A percentile compares a stretch with the other conserved stretches of the same genome.
phyloP scores from a whole-genome alignment of 2,888 invertebrate genomes.

The Neocrepidodera transversa region DNA sequence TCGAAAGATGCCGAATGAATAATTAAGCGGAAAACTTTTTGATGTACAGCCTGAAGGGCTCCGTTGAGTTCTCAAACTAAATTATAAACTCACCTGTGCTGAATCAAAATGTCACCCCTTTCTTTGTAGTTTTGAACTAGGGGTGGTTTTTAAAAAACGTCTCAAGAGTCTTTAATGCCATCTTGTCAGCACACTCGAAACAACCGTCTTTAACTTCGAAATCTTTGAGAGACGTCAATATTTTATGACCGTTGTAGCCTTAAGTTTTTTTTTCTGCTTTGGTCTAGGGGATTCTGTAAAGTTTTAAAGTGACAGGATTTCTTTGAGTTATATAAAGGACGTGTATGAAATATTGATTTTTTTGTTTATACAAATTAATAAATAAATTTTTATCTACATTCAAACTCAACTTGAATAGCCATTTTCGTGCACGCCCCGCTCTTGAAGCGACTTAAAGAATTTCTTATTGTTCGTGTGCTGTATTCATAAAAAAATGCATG shows the following conservation, averaged over 20 bases:
- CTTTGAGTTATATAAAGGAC: background rate
- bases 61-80: slow-evolving; percentile 14
- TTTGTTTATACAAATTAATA: background rate
- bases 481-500: too few species aligned
- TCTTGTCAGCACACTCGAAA: background rate
- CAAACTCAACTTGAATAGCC: too few species aligned
- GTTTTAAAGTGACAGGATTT: background rate
- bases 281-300: background rate
- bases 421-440: too few species aligned
- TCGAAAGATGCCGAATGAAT: slow-evolving; percentile 9
- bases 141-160: background rate
- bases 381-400: too few species aligned
- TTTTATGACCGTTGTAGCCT: background rate
- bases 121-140: slow-evolving; percentile 13
- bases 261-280: background rate
- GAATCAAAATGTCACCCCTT: slow-evolving; percentile 12
- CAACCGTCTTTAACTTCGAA: background rate
- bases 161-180: background rate
- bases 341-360: background rate
- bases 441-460: too few species aligned
- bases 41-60: slow-evolving; percentile 2
- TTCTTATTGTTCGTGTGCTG: too few species aligned
- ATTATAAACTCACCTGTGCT: slow-evolving; percentile 23
- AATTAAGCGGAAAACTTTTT: slow-evolving; percentile 21
- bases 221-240: background rate